Evolutionary conservation across 2,888 invertebrate genomes (phyloP), one percentile per base, ranked within the genome.

Genomic region (Periphyllus acericola): DNA sequence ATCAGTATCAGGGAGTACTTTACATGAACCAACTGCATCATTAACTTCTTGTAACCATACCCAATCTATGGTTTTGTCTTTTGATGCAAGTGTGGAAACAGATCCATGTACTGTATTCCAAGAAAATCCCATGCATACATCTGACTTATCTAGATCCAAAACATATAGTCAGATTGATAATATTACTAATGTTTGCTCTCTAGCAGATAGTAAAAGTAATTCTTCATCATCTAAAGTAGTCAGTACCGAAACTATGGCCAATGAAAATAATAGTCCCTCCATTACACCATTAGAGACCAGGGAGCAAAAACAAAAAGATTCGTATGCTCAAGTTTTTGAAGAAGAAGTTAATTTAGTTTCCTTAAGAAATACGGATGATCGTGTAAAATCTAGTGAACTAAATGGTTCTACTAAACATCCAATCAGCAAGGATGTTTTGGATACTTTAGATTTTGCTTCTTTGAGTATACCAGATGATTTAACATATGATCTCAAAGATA

Each of bases 381-480:
- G 32, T 25, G 5, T 40, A 14, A 46, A 75, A 5, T 6, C 66
- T 60, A 5, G 11, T 74, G 87, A 74, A 46, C 40, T 75, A 66
- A 81, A 75, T 74, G 34, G 21, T 60, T 1, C 60, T 66, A 72
- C 46, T 17, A 29, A 78, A 68, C 34, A 78, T 46, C 52, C 52
- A 71, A 19, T 36, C 6, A 55, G 4, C 29, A 86, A 86, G 14
- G 36, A 80, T 66, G 66, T 87, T 81, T 40, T 81, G 32, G 74
- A 75, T 14, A 32, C 21, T 66, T 74, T 87, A 46, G 81, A 87
- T 81, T 74, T 87, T 17, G 74, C 74, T 81, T 81, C 87, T 66
- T 81, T 87, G 46, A 74, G 81, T 74, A 79, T 87, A 80, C 87
- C 87, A 9, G 87, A 87, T n/a, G 34, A 34, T 78, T 46, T 85